A percentile compares a stretch with the other conserved stretches of the same genome.
Conservation (phyloP, 2,797 vertebrate species). For the Tangara arthus region DNA sequence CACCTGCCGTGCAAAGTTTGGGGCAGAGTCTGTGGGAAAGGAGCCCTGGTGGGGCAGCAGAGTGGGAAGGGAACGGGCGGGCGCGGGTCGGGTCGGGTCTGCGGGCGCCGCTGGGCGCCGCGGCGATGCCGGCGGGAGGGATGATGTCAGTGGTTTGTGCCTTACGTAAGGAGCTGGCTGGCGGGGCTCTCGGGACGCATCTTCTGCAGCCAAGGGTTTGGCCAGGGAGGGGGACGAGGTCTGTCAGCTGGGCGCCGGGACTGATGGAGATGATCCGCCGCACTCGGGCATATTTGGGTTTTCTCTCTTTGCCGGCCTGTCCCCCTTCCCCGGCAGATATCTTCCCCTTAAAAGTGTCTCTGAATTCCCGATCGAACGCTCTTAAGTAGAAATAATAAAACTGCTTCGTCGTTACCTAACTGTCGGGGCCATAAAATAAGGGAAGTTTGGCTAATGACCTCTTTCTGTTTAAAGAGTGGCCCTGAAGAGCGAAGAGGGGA, state of each 20-base stretch:
- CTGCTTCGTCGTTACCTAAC: constrained; percentile 23
- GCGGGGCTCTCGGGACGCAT: constrained; percentile 50
- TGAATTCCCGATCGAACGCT: constrained; percentile 14
- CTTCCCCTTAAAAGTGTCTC: neutral
- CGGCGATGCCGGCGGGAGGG: constrained; percentile 53
- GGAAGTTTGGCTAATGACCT: constrained; percentile 60
- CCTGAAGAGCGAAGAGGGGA: neutral
- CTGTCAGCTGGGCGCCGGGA: neutral
- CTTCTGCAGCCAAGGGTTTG: constrained; percentile 30
- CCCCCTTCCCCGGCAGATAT: neutral
- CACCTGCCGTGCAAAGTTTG: neutral
- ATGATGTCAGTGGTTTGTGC: constrained; percentile 76
- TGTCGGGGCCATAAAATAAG: constrained; percentile 48
- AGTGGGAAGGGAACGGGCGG: neutral
- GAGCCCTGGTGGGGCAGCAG: neutral
- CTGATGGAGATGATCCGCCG: neutral
- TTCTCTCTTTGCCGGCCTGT: neutral
- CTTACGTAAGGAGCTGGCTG: constrained; percentile 75
- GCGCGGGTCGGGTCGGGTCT: neutral
- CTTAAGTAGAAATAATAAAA: constrained; percentile 49
- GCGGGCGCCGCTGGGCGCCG: constrained; percentile 29
- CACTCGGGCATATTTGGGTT: neutral
- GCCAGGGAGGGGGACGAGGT: neutral
- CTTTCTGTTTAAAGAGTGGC: constrained; percentile 58
- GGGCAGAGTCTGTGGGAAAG: neutral